These are phyloP conservation scores for Globicephala melas DNA, from an alignment of 2,113 vertebrate genomes.

Conservation along the genomic window DNA sequence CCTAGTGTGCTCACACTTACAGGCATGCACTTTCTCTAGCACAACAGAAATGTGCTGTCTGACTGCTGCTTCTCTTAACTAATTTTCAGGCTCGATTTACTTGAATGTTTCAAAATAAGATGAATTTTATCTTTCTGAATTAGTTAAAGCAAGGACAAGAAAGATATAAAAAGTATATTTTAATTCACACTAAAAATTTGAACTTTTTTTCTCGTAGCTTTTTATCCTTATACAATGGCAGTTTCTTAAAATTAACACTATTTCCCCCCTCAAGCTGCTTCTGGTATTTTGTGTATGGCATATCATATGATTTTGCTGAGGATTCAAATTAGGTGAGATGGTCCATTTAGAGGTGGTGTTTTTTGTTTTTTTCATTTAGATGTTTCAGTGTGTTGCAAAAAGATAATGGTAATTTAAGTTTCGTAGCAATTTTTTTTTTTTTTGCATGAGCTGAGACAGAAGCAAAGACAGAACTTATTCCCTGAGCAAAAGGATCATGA, in stretches of 20 bases:
- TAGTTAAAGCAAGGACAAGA: background rate
- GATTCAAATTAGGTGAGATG: constrained; percentile 58
- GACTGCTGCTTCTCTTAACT: background rate
- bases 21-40: background rate
- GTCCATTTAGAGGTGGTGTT: background rate
- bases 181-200: constrained; percentile 7
- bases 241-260: constrained; percentile 46
- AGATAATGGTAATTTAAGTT: constrained; percentile 18
- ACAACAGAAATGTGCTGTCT: background rate
- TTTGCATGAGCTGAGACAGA: background rate
- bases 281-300: constrained; percentile 49
- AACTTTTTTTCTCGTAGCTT: background rate
- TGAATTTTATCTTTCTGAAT: constrained; percentile 33
- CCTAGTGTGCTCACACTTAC: background rate
- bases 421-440: background rate
- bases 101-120: constrained; percentile 31
- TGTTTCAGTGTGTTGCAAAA: constrained; percentile 8
- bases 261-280: background rate
- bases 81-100: constrained; percentile 1
- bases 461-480: background rate
- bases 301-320: constrained; percentile 45
- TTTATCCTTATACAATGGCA: background rate
- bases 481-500: background rate
- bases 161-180: constrained; percentile 11
- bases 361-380: background rate